Conservation (phyloP, 2,888 invertebrate species). For the Sarcophaga caerulescens region DNA sequence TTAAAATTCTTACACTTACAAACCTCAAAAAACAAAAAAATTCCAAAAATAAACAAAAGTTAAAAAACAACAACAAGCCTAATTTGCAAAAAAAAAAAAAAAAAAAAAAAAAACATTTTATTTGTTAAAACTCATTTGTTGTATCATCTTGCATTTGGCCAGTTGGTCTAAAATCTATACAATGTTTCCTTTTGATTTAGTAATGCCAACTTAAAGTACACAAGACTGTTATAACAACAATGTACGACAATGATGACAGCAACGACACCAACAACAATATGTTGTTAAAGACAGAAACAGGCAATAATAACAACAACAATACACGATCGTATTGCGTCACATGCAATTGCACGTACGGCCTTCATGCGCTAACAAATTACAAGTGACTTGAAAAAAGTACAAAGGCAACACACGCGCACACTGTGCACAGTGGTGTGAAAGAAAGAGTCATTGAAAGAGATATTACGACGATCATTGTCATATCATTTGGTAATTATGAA, state of each 20-base stretch:
- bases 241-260: not conserved
- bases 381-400: constrained; percentile 36
- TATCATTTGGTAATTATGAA: no score
- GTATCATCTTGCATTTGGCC: constrained; percentile 10
- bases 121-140: no score
- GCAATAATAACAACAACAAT: constrained; percentile 33
- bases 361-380: constrained; percentile 59
- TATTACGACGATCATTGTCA: no score
- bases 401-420: constrained; percentile 1
- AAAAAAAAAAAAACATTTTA: not conserved
- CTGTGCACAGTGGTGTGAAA: not conserved
- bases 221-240: constrained; percentile 18
- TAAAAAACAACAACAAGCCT: not conserved
- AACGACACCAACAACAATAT: constrained; percentile 9
- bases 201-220: constrained; percentile 32
- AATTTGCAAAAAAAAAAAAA: constrained; percentile 25
- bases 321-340: constrained; percentile 60
- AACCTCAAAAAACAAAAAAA: no score
- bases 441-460: not conserved
- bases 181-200: constrained; percentile 55
- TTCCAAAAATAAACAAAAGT: no score
- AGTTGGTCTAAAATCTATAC: constrained; percentile 44
- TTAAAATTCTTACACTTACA: no score
- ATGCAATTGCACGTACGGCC: constrained; percentile 67
- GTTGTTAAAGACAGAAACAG: not conserved